Evolutionary conservation across 2,797 vertebrate genomes (phyloP).

Genomic region (Onychomys arenicola): DNA sequence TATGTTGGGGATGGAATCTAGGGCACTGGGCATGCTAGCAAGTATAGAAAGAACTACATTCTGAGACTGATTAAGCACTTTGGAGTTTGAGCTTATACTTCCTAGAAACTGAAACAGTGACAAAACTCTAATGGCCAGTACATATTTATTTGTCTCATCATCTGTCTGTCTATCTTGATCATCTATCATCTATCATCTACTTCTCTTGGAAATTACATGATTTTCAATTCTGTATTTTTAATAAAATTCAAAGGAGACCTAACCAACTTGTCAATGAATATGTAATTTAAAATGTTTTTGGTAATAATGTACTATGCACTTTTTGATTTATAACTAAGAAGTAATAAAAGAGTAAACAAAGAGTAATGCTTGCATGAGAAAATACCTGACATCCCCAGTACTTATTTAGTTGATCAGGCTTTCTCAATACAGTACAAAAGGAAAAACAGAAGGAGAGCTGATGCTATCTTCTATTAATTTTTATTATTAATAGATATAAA

Average conservation of each 20-base stretch:
- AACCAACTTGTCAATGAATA: slow-evolving; percentile 25
- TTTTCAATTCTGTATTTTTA: slow-evolving; percentile 22
- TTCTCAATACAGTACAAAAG: not conserved
- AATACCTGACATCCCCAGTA: not conserved
- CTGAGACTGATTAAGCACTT: not conserved
- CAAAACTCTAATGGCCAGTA: not conserved
- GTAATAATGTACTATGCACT: not conserved
- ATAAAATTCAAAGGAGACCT: slow-evolving; percentile 17
- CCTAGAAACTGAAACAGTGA: slow-evolving; percentile 22
- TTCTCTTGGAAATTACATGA: not conserved
- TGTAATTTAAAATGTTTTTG: not conserved
- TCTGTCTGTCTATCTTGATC: not conserved
- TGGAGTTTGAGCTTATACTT: not conserved
- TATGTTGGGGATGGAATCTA: not conserved
- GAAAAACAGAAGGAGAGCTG: slow-evolving; percentile 35
- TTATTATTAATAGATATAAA: not conserved
- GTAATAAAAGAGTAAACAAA: not conserved
- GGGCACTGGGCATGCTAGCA: not conserved
- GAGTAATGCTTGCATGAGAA: not conserved
- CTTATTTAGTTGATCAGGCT: slow-evolving; percentile 39
- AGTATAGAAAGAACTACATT: not conserved
- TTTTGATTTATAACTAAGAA: slow-evolving; percentile 27
- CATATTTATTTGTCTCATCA: not conserved
- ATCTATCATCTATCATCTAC: not conserved
- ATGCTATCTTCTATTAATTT: not conserved